phyloP scores from a whole-genome alignment of 2,113 vertebrate species.

The Dipodomys ordii region DNA sequence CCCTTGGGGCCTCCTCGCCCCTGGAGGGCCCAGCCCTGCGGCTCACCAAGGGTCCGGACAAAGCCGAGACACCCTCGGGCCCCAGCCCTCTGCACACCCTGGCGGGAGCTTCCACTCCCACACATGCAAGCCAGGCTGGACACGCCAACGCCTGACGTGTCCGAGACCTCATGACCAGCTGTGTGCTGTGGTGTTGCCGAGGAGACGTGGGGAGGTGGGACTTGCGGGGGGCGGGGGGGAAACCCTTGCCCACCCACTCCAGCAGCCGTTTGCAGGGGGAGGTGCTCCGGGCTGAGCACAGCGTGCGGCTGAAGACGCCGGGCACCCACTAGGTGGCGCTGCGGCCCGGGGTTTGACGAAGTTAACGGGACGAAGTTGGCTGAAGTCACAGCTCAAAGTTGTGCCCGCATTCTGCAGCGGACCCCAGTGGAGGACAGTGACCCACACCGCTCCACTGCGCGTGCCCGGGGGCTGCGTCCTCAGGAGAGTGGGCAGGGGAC shows the following conservation, averaged over 20 bases:
- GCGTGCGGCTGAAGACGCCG: background rate
- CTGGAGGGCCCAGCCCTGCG: too few species aligned
- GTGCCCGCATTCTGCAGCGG: background rate
- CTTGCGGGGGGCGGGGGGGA: too few species aligned
- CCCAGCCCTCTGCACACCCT: too few species aligned
- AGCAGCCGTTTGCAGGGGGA: background rate
- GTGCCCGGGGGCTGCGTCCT: background rate
- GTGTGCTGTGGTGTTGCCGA: background rate
- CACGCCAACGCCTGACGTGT: background rate
- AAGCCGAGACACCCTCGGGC: background rate
- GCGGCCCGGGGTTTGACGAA: constrained; percentile 8
- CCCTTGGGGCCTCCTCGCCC: too few species aligned
- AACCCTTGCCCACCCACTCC: background rate
- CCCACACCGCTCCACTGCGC: background rate
- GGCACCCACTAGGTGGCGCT: constrained; percentile 69
- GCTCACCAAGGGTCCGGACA: background rate
- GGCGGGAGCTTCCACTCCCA: background rate
- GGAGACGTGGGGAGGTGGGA: too few species aligned
- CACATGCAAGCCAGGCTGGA: too few species aligned
- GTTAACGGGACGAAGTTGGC: background rate
- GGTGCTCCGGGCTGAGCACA: background rate
- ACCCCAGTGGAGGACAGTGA: background rate
- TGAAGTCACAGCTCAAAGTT: constrained; percentile 12
- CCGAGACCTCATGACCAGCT: background rate
- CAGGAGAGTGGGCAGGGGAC: background rate